A percentile compares a stretch with the other conserved stretches of the same genome.
These are phyloP conservation scores for Hypomecis atomaria DNA, from an alignment of 2,888 invertebrate genomes.

Conservation along the genomic window DNA sequence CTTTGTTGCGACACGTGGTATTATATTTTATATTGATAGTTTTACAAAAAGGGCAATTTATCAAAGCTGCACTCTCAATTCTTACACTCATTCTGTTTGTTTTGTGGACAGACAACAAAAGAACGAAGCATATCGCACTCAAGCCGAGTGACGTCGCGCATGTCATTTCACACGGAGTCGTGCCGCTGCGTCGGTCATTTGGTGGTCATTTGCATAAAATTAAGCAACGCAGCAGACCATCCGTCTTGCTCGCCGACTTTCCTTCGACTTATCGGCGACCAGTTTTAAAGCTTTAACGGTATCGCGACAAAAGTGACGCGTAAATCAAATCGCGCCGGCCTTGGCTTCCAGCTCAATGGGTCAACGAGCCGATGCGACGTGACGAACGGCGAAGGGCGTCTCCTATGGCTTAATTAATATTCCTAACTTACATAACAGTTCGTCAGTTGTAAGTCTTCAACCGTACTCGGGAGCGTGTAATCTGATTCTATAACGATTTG, in stretches of 20 bases:
- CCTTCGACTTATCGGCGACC: constrained; percentile 63
- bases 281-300: constrained; percentile 78
- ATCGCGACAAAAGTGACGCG: constrained; percentile 74
- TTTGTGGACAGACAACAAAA: too few species aligned
- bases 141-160: constrained; percentile 35
- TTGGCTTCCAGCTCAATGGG: constrained; percentile 59
- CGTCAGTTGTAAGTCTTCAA: constrained; percentile 15
- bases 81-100: too few species aligned
- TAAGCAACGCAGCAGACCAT: constrained; percentile 63
- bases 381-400: constrained; percentile 53
- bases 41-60: too few species aligned
- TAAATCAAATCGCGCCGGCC: constrained; percentile 67
- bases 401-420: constrained; percentile 34
- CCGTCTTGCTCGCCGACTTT: constrained; percentile 74
- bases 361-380: constrained; percentile 47
- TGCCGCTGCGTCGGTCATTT: constrained; percentile 54
- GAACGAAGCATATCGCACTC: constrained; percentile 34
- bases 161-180: constrained; percentile 53
- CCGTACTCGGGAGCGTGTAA: constrained; percentile 49
- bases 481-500: constrained; percentile 70
- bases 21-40: too few species aligned
- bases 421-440: constrained; percentile 29
- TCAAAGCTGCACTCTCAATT: too few species aligned
- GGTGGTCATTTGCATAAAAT: constrained; percentile 65
- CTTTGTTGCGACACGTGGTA: too few species aligned